These are phyloP conservation scores for Marmota flaviventris DNA, from an alignment of 2,113 vertebrate genomes.

Conservation along the genomic window DNA sequence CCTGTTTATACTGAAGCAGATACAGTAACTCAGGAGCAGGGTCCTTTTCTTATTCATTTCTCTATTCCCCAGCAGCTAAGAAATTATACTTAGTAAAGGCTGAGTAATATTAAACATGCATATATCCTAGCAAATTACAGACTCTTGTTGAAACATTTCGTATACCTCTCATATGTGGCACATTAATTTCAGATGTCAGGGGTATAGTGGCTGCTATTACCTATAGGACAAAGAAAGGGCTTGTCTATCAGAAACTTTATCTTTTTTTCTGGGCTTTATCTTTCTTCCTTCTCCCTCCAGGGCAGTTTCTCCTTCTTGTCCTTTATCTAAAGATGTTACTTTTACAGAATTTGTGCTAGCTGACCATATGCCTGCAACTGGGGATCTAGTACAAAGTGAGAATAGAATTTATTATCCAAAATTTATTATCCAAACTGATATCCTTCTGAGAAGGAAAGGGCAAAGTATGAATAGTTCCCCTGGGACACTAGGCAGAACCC, in stretches of 20 bases:
- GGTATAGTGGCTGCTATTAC: background rate
- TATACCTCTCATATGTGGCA: background rate
- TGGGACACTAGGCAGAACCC: background rate
- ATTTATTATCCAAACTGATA: background rate
- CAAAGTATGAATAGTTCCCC: background rate
- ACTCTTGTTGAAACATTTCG: background rate
- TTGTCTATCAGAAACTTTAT: background rate
- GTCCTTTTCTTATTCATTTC: constrained; percentile 16
- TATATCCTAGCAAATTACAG: background rate
- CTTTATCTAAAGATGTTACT: background rate
- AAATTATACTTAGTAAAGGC: background rate
- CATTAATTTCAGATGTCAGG: background rate
- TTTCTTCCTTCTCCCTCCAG: background rate
- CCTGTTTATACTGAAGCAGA: background rate
- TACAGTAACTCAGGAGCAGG: background rate
- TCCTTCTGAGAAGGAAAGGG: background rate
- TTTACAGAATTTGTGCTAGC: background rate
- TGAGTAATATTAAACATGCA: background rate
- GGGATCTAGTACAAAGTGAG: background rate
- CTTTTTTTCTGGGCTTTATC: background rate
- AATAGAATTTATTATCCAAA: constrained; percentile 1
- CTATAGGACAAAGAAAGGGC: background rate
- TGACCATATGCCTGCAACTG: background rate
- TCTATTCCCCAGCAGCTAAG: background rate
- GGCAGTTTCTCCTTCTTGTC: background rate